Conservation (phyloP, 2,113 vertebrate species). For the Protomyctophum bolini region DNA sequence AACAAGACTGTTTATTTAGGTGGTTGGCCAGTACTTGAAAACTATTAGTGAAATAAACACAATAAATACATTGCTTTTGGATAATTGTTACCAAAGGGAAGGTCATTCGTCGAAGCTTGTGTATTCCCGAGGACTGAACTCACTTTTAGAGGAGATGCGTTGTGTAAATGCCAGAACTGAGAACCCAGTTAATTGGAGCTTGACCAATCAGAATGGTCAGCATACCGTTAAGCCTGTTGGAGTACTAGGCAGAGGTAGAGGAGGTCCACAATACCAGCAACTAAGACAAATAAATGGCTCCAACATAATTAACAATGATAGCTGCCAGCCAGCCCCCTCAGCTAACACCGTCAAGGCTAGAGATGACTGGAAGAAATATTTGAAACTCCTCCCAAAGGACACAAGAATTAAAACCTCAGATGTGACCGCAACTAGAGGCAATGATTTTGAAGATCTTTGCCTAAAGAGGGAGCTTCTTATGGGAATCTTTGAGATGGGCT, state of each 20-base stretch:
- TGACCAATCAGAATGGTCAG: slow-evolving; percentile 98
- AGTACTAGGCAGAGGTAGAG: slow-evolving; percentile 85
- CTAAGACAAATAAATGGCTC: slow-evolving; percentile 92
- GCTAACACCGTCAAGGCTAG: slow-evolving; percentile 95
- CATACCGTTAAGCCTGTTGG: slow-evolving; percentile 90
- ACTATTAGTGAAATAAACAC: slow-evolving; percentile 29
- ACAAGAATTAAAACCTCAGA: slow-evolving; percentile 99
- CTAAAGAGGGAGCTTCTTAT: slow-evolving; percentile 98
- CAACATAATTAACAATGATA: slow-evolving; percentile 96
- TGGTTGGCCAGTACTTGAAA: slow-evolving; percentile 35
- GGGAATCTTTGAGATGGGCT: slow-evolving; percentile 99
- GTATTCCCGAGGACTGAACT: slow-evolving; percentile 25
- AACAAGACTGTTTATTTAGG: slow-evolving; percentile 61
- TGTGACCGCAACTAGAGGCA: slow-evolving; percentile 99
- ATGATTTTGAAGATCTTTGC: slow-evolving; percentile 99
- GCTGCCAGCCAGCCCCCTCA: slow-evolving; percentile 89
- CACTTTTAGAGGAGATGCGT: background rate
- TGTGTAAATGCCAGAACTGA: slow-evolving; percentile 86
- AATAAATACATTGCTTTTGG: slow-evolving; percentile 34
- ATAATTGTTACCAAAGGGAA: slow-evolving; percentile 26
- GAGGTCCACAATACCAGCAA: slow-evolving; percentile 86
- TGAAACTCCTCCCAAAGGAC: slow-evolving; percentile 99
- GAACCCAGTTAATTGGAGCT: slow-evolving; percentile 97
- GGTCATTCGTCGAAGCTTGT: slow-evolving; percentile 64
- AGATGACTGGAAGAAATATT: slow-evolving; percentile 99